These are phyloP conservation scores for Vombatus ursinus DNA, from an alignment of 2,113 vertebrate species.

Conservation along the genomic window DNA sequence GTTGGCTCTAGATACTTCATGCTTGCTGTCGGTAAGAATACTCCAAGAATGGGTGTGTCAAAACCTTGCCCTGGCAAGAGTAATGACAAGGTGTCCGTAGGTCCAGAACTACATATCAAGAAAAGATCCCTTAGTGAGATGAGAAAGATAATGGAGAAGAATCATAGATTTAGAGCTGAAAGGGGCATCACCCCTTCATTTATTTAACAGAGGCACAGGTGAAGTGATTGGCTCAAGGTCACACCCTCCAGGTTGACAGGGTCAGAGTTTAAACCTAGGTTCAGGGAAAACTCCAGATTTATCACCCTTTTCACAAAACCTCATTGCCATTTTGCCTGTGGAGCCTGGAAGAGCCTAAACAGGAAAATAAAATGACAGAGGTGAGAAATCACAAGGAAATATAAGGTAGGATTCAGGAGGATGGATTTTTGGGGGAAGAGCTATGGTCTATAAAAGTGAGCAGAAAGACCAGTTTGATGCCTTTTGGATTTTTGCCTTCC, in stretches of 20 bases:
- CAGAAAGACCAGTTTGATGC: not conserved
- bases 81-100: not conserved
- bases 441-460: no score
- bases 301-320: not conserved
- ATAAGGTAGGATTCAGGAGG: not conserved
- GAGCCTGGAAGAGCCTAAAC: not conserved
- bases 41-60: not conserved
- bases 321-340: not conserved
- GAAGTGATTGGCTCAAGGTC: not conserved
- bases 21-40: not conserved
- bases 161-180: not conserved
- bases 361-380: not conserved
- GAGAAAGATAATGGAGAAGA: not conserved
- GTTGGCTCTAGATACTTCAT: not conserved
- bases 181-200: not conserved
- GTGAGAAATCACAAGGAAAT: not conserved
- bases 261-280: not conserved
- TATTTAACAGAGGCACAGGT: not conserved
- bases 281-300: not conserved
- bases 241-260: not conserved
- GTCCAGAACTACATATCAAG: not conserved
- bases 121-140: not conserved
- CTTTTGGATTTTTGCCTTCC: not conserved
- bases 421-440: not conserved
- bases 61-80: not conserved